Evolutionary conservation across 64 coral and sea anemone genomes (phyloP).

Genomic region (Catalaphyllia jardinei): DNA sequence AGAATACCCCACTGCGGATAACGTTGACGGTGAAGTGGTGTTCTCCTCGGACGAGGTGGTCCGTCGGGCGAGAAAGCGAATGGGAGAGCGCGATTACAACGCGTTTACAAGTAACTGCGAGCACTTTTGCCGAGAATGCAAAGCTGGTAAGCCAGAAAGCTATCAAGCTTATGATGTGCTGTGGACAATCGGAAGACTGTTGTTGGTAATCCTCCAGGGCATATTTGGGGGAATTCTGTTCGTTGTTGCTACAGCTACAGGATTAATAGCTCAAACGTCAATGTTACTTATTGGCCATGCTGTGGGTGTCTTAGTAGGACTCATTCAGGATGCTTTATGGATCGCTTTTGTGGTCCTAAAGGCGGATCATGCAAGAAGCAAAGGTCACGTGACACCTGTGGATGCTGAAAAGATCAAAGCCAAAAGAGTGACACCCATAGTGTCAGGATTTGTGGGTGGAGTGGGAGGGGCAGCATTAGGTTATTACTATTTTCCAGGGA

Average conservation of each 20-base stretch:
- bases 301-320: conserved; percentile 58
- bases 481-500: conserved; percentile 49
- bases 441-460: conserved; percentile 77
- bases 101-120: conserved; percentile 92
- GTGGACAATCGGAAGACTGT: conserved; percentile 56
- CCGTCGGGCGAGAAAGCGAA: conserved; percentile 66
- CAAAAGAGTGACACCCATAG: conserved; percentile 73
- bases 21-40: background rate
- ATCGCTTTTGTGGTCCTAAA: conserved; percentile 69
- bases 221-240: conserved; percentile 66
- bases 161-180: conserved; percentile 82
- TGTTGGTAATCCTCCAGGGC: conserved; percentile 61
- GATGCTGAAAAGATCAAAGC: conserved; percentile 94
- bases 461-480: conserved; percentile 72
- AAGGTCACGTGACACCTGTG: conserved; percentile 81
- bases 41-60: conserved; percentile 67
- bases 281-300: conserved; percentile 50
- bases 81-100: conserved; percentile 89
- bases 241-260: conserved; percentile 63
- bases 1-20: conserved; percentile 64
- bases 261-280: conserved; percentile 78
- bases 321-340: conserved; percentile 71
- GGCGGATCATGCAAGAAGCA: conserved; percentile 61
- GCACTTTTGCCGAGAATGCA: conserved; percentile 93
- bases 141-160: conserved; percentile 79